Base-by-base conservation (phyloP, 2,113 vertebrate species). In the Carollia perspicillata region DNA sequence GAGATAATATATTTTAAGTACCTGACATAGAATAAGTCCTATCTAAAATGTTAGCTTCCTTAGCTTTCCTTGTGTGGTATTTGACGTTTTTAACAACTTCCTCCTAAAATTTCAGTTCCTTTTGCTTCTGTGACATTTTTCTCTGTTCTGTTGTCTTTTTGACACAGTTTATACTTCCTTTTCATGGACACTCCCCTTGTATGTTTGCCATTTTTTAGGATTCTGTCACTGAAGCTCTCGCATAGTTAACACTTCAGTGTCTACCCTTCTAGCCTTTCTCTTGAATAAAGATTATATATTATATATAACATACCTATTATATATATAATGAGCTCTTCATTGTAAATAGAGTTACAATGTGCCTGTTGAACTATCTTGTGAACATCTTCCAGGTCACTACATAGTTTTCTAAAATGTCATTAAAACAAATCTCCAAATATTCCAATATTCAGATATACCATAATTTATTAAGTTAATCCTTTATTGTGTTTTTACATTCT, bases 31-130 rank as follows among this genome's bases (percentile, higher is more conserved):
- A 69, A 18, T n/a, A 63, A 4, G 72, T 75, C 55, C 33, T 58
- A 74, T 47, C 40, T 92, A 60, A 89, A 90, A 60, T 28, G 10
- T 71, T 16, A 53, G n/a, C 60, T 90, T 89, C 47, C n/a, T 58
- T 58, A 94, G 42, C 84, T 96, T 96, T 60, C 23, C 66, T 81
- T 85, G 63, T 86, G 35, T 93, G 85, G 35, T 13, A 23, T 44
- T 44, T 35, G 42, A 71, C 12, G 18, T 80, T 72, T 87, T 66
- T 65, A 87, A 72, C 28, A 75, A 35, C 26, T 79, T 83, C 44
- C 47, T 75, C 42, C 53, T 65, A 93, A 72, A 89, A 49, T 14
- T 60, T 68, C 74, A 49, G 30, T 53, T 95, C 53, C 89, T n/a
- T 85, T 84, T 37, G 49, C 79, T 86, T 77, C 14, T 30, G 68